A percentile compares a stretch with the other conserved stretches of the same genome.
phyloP scores from a whole-genome alignment of 2,797 vertebrate species.

The Myiothlypis coronata region DNA sequence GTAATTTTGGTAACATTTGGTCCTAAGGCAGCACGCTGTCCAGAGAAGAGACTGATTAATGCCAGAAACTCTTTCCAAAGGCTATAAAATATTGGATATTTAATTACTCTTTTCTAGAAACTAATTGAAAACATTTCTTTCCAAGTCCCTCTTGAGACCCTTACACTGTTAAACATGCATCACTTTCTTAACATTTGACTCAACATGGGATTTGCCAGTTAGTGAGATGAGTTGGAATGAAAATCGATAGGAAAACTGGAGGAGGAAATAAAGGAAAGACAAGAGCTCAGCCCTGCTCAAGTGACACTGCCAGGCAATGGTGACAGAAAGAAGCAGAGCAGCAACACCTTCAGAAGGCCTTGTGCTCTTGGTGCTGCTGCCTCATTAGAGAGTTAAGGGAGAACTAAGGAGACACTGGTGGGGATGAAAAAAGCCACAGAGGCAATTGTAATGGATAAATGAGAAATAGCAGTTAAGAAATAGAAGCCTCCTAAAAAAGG shows the following conservation, averaged over 20 bases:
- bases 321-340: neutral
- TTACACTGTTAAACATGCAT: neutral
- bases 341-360: neutral
- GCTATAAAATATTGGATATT: neutral
- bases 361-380: neutral
- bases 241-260: neutral
- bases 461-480: neutral
- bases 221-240: fast-evolving
- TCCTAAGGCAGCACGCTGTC: slow-evolving; percentile 89
- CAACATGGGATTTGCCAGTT: neutral
- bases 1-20: slow-evolving; percentile 94
- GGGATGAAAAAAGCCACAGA: neutral
- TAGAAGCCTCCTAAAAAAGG: neutral
- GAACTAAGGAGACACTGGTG: neutral
- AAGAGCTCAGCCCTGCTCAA: neutral
- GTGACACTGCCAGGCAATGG: neutral
- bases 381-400: neutral
- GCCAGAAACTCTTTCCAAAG: neutral
- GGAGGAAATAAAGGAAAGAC: neutral
- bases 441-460: neutral
- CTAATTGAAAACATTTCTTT: neutral
- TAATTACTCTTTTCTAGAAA: neutral
- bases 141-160: neutral
- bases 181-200: neutral
- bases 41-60: neutral